These are phyloP conservation scores for Cosmia trapezina DNA, from an alignment of 2,888 invertebrate genomes.

Conservation along the genomic window DNA sequence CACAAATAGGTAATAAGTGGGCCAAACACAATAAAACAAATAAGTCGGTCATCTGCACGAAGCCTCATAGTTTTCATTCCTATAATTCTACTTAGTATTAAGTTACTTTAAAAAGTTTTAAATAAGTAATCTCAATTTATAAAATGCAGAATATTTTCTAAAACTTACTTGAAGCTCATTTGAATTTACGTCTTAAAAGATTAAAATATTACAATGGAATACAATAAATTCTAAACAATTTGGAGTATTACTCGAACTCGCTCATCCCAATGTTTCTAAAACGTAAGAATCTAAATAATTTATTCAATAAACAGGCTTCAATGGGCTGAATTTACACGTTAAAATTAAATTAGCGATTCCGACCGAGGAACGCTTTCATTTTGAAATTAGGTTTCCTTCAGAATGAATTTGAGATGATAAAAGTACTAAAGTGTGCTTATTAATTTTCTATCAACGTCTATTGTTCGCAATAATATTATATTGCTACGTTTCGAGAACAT, in stretches of 20 bases:
- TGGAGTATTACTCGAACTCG: constrained; percentile 49
- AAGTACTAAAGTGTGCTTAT: constrained; percentile 59
- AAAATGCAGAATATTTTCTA: neutral
- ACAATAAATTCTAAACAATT: constrained; percentile 48
- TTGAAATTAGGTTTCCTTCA: constrained; percentile 66
- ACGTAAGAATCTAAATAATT: constrained; percentile 66
- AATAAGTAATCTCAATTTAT: neutral
- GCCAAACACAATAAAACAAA: constrained; percentile 33
- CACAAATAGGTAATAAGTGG: constrained; percentile 28
- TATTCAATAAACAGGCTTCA: constrained; percentile 70
- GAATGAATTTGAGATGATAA: constrained; percentile 63
- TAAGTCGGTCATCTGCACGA: constrained; percentile 24
- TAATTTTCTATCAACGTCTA: constrained; percentile 59
- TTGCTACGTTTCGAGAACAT: constrained; percentile 10
- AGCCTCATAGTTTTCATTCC: neutral
- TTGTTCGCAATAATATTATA: constrained; percentile 35
- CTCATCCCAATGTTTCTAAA: constrained; percentile 58
- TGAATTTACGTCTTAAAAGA: neutral
- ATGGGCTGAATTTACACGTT: constrained; percentile 69
- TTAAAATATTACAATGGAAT: constrained; percentile 36
- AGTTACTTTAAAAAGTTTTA: neutral
- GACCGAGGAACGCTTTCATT: constrained; percentile 62
- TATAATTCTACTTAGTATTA: neutral
- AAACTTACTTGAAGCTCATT: neutral
- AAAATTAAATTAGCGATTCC: constrained; percentile 70